A percentile compares a stretch with the other conserved stretches of the same genome.
These are phyloP conservation scores for Spea multiplicata DNA, from an alignment of 2,113 vertebrate genomes.

Conservation along the genomic window DNA sequence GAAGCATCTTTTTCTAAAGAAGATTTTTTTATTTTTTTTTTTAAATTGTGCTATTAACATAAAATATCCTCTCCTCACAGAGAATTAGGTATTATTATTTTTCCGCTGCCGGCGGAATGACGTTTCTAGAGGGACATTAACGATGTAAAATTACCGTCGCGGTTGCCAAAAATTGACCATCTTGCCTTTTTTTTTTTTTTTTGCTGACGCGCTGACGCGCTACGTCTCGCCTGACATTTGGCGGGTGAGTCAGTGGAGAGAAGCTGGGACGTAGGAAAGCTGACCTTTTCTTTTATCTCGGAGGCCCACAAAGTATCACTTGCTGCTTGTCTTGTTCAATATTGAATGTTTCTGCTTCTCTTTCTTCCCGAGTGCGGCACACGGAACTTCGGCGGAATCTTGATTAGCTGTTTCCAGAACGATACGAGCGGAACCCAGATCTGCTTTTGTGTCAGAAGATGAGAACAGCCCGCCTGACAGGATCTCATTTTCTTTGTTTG, in stretches of 20 bases:
- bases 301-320: constrained; percentile 10
- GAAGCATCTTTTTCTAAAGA: too few relatives aligned
- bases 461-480: neutral
- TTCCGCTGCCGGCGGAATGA: constrained; percentile 10
- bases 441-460: neutral
- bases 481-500: neutral
- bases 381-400: neutral
- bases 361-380: neutral
- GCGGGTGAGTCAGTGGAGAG: constrained; percentile 16
- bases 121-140: neutral
- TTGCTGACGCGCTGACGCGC: constrained; percentile 29
- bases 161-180: constrained; percentile 20
- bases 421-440: neutral
- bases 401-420: constrained; percentile 4
- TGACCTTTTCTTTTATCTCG: constrained; percentile 41
- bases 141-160: constrained; percentile 1
- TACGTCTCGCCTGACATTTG: constrained; percentile 24
- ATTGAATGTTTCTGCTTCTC: neutral
- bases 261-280: neutral
- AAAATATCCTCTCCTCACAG: neutral
- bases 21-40: too few relatives aligned
- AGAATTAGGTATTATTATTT: neutral
- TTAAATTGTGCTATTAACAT: neutral
- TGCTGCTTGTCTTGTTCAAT: constrained; percentile 11
- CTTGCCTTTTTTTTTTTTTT: neutral